phyloP scores from a whole-genome alignment of 2,797 vertebrate genomes.

The Trachops cirrhosus region DNA sequence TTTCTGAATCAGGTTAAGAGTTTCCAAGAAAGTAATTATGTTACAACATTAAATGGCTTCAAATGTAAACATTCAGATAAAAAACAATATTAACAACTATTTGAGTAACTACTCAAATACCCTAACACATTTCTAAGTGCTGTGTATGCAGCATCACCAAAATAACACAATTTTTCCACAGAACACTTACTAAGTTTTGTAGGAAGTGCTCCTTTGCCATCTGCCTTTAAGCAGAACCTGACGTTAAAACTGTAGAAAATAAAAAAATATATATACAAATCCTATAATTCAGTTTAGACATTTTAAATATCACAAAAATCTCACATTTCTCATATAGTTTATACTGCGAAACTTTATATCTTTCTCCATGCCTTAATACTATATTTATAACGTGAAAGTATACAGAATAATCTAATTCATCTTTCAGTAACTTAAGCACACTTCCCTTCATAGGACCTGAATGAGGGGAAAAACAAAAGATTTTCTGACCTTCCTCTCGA shows the following conservation, averaged over 20 bases:
- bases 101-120: background rate
- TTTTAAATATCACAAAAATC: background rate
- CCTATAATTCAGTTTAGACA: background rate
- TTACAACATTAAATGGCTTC: background rate
- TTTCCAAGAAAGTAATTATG: background rate
- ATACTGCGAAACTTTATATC: background rate
- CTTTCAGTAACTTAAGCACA: background rate
- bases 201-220: slow-evolving; percentile 87
- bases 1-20: background rate
- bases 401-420: background rate
- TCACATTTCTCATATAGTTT: background rate
- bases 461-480: background rate
- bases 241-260: slow-evolving; percentile 89
- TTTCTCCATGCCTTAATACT: background rate
- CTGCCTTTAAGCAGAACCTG: slow-evolving; percentile 93
- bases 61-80: background rate
- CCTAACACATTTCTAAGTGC: background rate
- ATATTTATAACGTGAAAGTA: background rate
- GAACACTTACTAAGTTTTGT: slow-evolving; percentile 87
- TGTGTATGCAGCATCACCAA: background rate
- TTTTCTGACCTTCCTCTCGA: background rate
- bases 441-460: background rate
- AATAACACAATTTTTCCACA: background rate
- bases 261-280: slow-evolving; percentile 26
- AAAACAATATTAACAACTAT: background rate